Percentiles rank a stretch among this genome's conserved stretches.
phyloP scores from a whole-genome alignment of 2,888 invertebrate species.

The Carterocephalus palaemon region DNA sequence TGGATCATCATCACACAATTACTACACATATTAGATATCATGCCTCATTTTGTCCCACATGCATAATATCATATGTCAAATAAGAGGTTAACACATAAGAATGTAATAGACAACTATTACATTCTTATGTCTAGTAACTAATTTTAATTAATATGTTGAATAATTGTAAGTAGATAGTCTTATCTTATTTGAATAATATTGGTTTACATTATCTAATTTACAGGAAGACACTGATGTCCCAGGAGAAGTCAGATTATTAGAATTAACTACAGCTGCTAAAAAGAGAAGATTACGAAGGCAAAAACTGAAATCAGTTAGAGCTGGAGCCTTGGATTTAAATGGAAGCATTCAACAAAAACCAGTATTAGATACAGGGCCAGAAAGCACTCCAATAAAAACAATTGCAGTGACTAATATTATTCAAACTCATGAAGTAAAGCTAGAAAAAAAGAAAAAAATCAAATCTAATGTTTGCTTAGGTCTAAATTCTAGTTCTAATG shows the following conservation, averaged over 20 bases:
- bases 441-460: too few relatives aligned
- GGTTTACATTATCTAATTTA: not conserved
- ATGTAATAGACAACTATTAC: too few relatives aligned
- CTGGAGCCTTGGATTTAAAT: not conserved
- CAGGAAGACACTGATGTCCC: constrained; percentile 10
- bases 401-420: not conserved
- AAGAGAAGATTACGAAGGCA: constrained; percentile 53
- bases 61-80: too few relatives aligned
- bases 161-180: not conserved
- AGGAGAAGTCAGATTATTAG: constrained; percentile 1
- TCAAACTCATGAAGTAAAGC: too few relatives aligned
- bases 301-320: constrained; percentile 40
- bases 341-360: constrained; percentile 4
- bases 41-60: too few relatives aligned
- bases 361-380: constrained; percentile 5
- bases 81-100: too few relatives aligned
- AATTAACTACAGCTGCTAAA: constrained; percentile 33
- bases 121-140: too few relatives aligned
- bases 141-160: too few relatives aligned
- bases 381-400: not conserved
- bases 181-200: not conserved
- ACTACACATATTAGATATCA: too few relatives aligned
- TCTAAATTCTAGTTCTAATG: too few relatives aligned
- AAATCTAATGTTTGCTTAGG: too few relatives aligned
- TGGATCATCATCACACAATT: too few relatives aligned